A percentile compares a stretch with the other conserved stretches of the same genome.
Evolutionary conservation across 2,113 vertebrate species (phyloP).

Genomic region (Gorsachius goisagi): DNA sequence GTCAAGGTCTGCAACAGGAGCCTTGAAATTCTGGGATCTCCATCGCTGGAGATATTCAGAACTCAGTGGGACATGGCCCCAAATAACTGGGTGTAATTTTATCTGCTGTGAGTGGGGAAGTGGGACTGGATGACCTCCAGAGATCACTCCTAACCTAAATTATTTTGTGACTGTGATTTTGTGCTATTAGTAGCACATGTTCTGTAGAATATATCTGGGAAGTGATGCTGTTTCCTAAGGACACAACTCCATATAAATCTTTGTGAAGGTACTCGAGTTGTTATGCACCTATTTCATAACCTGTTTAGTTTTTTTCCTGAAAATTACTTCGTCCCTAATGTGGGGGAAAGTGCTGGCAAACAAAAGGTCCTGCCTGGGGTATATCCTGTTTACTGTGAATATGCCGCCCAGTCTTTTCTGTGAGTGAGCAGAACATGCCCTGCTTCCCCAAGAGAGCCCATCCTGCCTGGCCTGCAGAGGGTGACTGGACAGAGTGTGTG

Average conservation of each 20-base stretch:
- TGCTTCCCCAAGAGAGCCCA: background rate
- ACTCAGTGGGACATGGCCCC: background rate
- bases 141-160: background rate
- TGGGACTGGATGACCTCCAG: background rate
- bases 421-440: background rate
- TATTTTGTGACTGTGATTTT: background rate
- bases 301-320: accelerated
- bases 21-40: background rate
- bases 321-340: background rate
- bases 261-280: background rate
- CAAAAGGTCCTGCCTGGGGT: background rate
- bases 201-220: background rate
- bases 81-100: background rate
- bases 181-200: background rate
- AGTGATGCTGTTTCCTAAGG: background rate
- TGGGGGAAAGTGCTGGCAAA: background rate
- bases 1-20: background rate
- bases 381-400: background rate
- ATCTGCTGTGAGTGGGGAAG: background rate
- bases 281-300: background rate
- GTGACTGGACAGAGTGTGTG: background rate
- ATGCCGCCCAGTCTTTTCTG: background rate
- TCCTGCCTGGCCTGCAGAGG: background rate
- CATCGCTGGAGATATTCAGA: background rate
- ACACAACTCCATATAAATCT: background rate